These are phyloP conservation scores for Cuculus canorus DNA, from an alignment of 2,797 vertebrate species.

Conservation along the genomic window DNA sequence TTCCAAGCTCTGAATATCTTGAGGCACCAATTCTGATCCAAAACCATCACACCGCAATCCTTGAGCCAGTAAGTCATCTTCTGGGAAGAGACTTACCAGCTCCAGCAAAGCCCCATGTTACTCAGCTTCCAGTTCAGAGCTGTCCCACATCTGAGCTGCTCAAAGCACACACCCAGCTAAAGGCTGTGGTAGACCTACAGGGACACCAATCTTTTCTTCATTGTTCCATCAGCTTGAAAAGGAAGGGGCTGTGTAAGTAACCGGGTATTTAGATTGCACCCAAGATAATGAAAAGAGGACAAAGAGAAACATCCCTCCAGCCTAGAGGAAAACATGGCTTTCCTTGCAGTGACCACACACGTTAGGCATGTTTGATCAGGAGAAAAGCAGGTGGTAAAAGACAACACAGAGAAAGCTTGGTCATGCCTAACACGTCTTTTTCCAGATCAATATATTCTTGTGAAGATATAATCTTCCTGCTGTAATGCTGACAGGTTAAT, in stretches of 20 bases:
- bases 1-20: not conserved
- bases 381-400: slow-evolving; percentile 59
- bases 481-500: slow-evolving; percentile 61
- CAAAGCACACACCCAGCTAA: not conserved
- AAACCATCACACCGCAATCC: not conserved
- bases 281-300: not conserved
- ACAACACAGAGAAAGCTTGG: slow-evolving; percentile 26
- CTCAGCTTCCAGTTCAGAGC: not conserved
- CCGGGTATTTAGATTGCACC: not conserved
- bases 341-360: slow-evolving; percentile 35
- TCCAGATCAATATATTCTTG: slow-evolving; percentile 54
- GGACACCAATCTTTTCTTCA: not conserved
- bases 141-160: not conserved
- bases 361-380: slow-evolving; percentile 30
- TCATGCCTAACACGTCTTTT: slow-evolving; percentile 54
- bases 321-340: not conserved
- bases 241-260: not conserved
- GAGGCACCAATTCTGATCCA: not conserved
- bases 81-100: not conserved
- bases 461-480: slow-evolving; percentile 63
- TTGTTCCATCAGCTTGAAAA: not conserved
- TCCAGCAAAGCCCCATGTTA: not conserved
- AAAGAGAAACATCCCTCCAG: not conserved
- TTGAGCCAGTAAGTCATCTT: not conserved
- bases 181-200: not conserved